Percentiles rank a stretch among this genome's conserved stretches.
Evolutionary conservation across 2,797 vertebrate genomes (phyloP).

Genomic region (Ptychadena robeensis): DNA sequence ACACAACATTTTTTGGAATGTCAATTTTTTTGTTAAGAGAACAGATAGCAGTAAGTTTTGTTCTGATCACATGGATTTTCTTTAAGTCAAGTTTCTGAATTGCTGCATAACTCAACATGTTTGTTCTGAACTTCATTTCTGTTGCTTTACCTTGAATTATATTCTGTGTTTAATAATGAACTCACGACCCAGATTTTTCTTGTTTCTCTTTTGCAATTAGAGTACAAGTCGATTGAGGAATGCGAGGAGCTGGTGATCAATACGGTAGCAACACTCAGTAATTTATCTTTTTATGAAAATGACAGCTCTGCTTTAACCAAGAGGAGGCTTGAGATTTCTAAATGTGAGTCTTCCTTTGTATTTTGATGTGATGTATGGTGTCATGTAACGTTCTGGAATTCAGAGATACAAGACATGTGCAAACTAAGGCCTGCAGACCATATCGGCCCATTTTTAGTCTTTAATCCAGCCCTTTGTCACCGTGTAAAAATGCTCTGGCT

Average conservation of each 20-base stretch:
- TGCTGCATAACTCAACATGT: not conserved
- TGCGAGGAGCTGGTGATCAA: constrained; percentile 90
- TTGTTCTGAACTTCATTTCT: not conserved
- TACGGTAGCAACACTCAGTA: constrained; percentile 85
- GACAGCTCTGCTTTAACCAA: constrained; percentile 77
- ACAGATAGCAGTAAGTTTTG: too few species aligned
- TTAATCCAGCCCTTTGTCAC: too few species aligned
- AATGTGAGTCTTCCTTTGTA: constrained; percentile 76
- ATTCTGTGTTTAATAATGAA: not conserved
- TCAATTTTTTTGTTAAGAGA: too few species aligned
- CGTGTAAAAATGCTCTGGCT: too few species aligned
- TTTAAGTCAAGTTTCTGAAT: not conserved
- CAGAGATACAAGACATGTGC: not conserved
- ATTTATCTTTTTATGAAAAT: constrained; percentile 89
- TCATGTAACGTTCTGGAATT: not conserved
- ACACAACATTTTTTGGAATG: too few species aligned
- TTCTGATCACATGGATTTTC: not conserved
- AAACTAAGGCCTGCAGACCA: too few species aligned
- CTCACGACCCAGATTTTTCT: not conserved
- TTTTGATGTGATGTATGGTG: not conserved
- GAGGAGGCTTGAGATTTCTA: constrained; percentile 78
- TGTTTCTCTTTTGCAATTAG: constrained; percentile 68
- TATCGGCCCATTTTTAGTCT: too few species aligned
- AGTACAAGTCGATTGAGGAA: constrained; percentile 80
- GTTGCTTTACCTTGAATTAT: not conserved